A percentile compares a stretch with the other conserved stretches of the same genome.
phyloP scores from a whole-genome alignment of 1,140 invertebrate genomes.

The Physella acuta region DNA sequence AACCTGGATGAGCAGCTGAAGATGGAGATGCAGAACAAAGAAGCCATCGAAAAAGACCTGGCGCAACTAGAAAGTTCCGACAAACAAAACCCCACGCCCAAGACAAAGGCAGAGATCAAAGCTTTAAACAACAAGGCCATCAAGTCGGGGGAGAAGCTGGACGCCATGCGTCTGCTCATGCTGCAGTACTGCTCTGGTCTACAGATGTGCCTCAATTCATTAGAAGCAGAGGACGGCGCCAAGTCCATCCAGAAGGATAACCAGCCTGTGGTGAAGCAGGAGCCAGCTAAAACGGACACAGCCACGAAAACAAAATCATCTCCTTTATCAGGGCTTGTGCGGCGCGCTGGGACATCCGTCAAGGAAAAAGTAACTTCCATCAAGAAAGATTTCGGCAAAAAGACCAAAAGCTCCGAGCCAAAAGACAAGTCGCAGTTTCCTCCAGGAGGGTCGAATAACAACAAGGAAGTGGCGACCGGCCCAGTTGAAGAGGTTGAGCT shows the following conservation, averaged over 20 bases:
- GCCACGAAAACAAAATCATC: background rate
- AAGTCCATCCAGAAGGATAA: background rate
- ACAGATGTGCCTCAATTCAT: constrained; percentile 65
- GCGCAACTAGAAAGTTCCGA: background rate
- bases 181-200: constrained; percentile 82
- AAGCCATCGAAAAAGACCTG: constrained; percentile 12
- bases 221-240: constrained; percentile 3
- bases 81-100: background rate
- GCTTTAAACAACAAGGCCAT: constrained; percentile 59
- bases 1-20: constrained; percentile 20
- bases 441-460: constrained; percentile 4
- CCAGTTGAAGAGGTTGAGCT: background rate
- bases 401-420: background rate
- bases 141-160: constrained; percentile 74
- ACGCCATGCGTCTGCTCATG: constrained; percentile 79
- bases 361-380: constrained; percentile 24
- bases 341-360: constrained; percentile 10
- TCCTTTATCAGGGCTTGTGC: constrained; percentile 13
- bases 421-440: background rate
- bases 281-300: background rate
- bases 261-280: background rate
- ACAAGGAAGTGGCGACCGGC: background rate
- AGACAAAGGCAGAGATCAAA: constrained; percentile 13
- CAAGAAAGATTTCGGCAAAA: constrained; percentile 21
- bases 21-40: constrained; percentile 21